phyloP scores from a whole-genome alignment of 2,888 invertebrate genomes.

The Aspidiotus destructor region DNA sequence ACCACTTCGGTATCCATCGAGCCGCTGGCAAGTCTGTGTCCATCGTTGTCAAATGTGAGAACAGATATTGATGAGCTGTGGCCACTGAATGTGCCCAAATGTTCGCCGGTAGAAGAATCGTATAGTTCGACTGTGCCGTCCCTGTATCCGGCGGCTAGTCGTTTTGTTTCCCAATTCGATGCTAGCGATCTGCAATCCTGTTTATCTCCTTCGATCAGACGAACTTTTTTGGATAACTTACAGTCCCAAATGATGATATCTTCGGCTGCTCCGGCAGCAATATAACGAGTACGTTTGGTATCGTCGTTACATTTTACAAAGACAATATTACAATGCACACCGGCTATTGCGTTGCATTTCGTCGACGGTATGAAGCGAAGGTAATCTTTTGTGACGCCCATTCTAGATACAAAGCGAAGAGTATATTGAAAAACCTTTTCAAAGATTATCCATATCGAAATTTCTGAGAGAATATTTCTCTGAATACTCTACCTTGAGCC shows the following conservation, averaged over 20 bases:
- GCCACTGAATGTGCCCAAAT: conserved; percentile 64
- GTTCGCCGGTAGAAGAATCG: conserved; percentile 62
- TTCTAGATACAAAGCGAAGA: conserved; percentile 40
- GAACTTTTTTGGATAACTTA: conserved; percentile 68
- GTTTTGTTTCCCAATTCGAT: conserved; percentile 3
- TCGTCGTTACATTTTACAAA: conserved; percentile 61
- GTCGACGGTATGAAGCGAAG: conserved; percentile 74
- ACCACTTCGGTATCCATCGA: conserved; percentile 90
- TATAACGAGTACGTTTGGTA: conserved; percentile 67
- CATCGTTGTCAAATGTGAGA: conserved; percentile 70
- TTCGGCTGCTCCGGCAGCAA: conserved; percentile 88
- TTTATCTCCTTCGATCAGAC: conserved; percentile 26
- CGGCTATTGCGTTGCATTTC: conserved; percentile 78
- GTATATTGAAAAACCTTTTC: background rate
- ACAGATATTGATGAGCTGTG: conserved; percentile 77
- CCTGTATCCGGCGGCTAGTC: conserved; percentile 81
- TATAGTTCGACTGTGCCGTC: conserved; percentile 82
- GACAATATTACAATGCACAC: conserved; percentile 64
- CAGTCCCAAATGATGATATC: conserved; percentile 92
- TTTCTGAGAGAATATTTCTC: too few relatives aligned
- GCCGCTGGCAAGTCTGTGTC: conserved; percentile 80
- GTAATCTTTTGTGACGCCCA: conserved; percentile 92
- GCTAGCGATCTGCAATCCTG: conserved; percentile 9
- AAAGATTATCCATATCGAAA: too few relatives aligned
- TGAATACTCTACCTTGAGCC: too few relatives aligned